Conservation (phyloP, 2,797 vertebrate species). For the Parauchenoglanis ngamensis region DNA sequence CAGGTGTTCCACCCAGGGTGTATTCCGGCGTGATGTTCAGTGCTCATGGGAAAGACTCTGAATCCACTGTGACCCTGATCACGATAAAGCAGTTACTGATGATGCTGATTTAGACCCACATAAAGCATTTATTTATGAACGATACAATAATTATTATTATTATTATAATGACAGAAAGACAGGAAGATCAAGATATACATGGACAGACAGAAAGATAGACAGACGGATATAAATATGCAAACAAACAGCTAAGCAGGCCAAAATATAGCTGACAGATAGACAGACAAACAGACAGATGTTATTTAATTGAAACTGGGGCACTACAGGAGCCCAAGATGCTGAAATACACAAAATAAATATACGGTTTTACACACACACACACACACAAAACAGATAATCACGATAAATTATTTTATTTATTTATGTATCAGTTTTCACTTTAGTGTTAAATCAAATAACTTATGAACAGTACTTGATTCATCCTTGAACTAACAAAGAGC, state of each 20-base stretch:
- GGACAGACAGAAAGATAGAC: neutral
- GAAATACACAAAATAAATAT: neutral
- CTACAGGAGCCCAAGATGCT: neutral
- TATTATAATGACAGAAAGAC: neutral
- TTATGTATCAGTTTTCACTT: neutral
- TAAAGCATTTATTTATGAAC: no score
- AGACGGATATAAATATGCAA: neutral
- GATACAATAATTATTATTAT: neutral
- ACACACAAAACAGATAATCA: neutral
- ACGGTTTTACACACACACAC: neutral
- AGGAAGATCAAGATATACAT: neutral
- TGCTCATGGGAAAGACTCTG: no score
- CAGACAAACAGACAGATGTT: neutral
- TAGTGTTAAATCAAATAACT: neutral
- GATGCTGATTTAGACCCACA: no score
- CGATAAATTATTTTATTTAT: neutral
- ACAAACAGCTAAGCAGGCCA: neutral
- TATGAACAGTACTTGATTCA: neutral
- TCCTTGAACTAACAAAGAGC: neutral
- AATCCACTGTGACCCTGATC: neutral
- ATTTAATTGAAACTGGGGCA: neutral
- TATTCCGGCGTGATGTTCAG: no score
- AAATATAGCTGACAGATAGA: neutral
- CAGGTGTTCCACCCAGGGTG: neutral
- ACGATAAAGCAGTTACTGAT: no score